Evolutionary conservation across 2,113 vertebrate genomes (phyloP).

Genomic region (Cebus imitator): DNA sequence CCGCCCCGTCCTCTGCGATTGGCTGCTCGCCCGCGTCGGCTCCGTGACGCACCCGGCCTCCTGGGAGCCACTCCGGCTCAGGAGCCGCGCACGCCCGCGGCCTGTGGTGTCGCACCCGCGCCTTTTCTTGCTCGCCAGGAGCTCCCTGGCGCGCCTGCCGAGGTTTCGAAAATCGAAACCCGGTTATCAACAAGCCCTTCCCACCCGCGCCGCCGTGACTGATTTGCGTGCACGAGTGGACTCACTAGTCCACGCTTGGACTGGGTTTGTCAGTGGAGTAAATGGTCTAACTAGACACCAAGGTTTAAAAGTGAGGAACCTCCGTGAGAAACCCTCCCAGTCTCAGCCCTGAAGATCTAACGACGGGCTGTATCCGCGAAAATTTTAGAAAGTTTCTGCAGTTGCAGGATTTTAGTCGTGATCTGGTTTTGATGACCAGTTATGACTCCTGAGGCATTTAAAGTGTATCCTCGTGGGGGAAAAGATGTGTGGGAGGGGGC

Average conservation of each 20-base stretch:
- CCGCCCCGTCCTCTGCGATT: neutral
- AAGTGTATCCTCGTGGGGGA: neutral
- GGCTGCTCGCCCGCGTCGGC: neutral
- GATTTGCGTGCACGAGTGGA: neutral
- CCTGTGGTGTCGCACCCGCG: neutral
- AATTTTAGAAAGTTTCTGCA: slow-evolving; percentile 16
- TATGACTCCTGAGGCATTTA: neutral
- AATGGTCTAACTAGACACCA: too few species aligned
- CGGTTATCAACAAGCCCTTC: neutral
- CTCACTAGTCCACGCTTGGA: accelerated
- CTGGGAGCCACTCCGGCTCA: neutral
- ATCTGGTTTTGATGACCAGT: neutral
- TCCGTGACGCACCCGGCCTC: neutral
- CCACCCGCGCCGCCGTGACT: neutral
- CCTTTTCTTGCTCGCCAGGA: neutral
- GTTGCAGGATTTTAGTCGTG: neutral
- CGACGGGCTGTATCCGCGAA: neutral
- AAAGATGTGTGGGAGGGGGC: too few species aligned
- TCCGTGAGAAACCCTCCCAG: neutral
- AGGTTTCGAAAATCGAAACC: slow-evolving; percentile 65
- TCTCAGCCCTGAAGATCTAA: neutral
- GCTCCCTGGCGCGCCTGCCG: neutral
- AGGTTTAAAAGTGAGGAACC: neutral
- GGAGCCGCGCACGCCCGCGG: neutral
- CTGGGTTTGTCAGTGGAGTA: neutral